These are phyloP conservation scores for Isichthys henryi DNA, from an alignment of 2,113 vertebrate species.

Conservation along the genomic window DNA sequence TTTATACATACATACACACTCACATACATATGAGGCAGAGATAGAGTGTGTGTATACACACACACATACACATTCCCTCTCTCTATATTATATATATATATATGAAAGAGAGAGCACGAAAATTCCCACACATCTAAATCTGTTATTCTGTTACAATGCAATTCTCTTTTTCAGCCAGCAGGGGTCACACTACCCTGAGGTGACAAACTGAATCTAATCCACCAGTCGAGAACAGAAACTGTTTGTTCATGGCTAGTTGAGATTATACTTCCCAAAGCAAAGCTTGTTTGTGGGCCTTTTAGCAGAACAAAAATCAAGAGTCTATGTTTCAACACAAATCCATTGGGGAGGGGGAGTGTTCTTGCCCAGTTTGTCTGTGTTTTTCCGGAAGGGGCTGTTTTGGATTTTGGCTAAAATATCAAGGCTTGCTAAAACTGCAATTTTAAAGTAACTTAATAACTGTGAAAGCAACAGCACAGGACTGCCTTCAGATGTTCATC, in stretches of 20 bases:
- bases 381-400: not conserved
- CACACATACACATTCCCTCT: not conserved
- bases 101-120: not conserved
- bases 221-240: not conserved
- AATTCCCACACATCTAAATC: not conserved
- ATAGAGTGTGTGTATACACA: not conserved
- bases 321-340: not conserved
- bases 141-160: conserved; percentile 21
- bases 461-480: not conserved
- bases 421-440: not conserved
- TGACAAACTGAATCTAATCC: not conserved
- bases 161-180: conserved; percentile 38
- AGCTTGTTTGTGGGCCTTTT: not conserved
- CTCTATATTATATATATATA: not conserved
- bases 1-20: not conserved
- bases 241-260: not conserved
- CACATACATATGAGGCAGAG: not conserved
- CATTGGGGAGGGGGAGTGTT: not conserved
- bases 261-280: not conserved
- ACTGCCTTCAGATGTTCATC: not conserved
- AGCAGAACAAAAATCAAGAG: not conserved
- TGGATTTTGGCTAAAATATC: not conserved
- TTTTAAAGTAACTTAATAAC: not conserved
- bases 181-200: conserved; percentile 37
- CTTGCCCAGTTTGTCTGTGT: not conserved